Evolutionary conservation across 1,140 invertebrate species (phyloP).

Genomic region (Drosophila nigrodunni): DNA sequence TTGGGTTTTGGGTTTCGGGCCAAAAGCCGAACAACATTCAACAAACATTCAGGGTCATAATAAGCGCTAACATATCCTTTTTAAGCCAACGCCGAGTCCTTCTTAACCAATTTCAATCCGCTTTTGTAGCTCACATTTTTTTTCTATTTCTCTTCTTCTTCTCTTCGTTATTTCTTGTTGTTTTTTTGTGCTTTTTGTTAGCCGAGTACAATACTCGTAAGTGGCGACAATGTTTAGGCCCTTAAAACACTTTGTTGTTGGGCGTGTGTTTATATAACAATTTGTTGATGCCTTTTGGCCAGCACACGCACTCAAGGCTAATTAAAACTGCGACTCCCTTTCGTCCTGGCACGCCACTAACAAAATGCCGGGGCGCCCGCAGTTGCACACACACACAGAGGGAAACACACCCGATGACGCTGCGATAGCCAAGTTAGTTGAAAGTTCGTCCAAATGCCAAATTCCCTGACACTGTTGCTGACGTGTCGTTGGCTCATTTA

Average conservation of each 20-base stretch:
- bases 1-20: background rate
- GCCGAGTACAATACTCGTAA: constrained; percentile 34
- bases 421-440: constrained; percentile 28
- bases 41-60: constrained; percentile 45
- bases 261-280: constrained; percentile 76
- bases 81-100: constrained; percentile 20
- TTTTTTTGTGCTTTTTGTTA: constrained; percentile 46
- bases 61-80: constrained; percentile 44
- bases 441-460: constrained; percentile 61
- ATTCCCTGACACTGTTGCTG: constrained; percentile 39
- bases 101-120: constrained; percentile 59
- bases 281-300: constrained; percentile 75
- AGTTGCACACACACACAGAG: background rate
- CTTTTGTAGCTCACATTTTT: constrained; percentile 22
- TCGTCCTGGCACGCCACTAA: constrained; percentile 55
- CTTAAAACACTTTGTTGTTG: constrained; percentile 75
- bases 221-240: constrained; percentile 72
- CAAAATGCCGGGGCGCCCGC: constrained; percentile 1
- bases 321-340: constrained; percentile 65
- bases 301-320: constrained; percentile 76
- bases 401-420: constrained; percentile 12
- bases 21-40: constrained; percentile 17
- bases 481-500: constrained; percentile 57
- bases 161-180: constrained; percentile 6
- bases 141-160: constrained; percentile 6